Conservation (phyloP, 64 coral and sea anemone genomes). For the Stichodactyla mertensii region DNA sequence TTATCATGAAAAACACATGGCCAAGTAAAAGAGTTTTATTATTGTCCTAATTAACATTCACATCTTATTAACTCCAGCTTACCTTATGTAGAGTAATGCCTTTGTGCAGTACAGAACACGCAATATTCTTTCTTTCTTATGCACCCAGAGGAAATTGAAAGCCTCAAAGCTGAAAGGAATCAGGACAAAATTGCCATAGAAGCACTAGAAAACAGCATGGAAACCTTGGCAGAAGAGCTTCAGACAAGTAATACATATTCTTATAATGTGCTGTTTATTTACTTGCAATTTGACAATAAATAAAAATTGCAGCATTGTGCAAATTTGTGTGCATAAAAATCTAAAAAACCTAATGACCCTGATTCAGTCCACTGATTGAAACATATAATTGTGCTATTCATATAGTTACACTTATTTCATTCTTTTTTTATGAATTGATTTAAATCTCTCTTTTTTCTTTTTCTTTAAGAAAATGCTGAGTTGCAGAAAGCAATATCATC, state of each 20-base stretch:
- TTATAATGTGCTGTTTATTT: neutral
- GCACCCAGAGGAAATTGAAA: conserved; percentile 9
- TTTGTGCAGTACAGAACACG: neutral
- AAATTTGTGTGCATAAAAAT: no score
- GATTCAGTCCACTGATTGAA: no score
- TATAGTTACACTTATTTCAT: neutral
- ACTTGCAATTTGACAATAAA: no score
- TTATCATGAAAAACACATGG: no score
- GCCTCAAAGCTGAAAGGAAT: conserved; percentile 9
- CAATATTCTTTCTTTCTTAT: neutral
- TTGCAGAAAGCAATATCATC: neutral
- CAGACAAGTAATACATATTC: conserved; percentile 23
- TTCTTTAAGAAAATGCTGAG: neutral
- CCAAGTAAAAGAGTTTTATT: no score
- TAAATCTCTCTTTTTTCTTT: neutral
- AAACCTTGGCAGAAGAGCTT: conserved; percentile 23
- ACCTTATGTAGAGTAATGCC: no score
- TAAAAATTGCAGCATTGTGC: no score
- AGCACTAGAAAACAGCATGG: conserved; percentile 25
- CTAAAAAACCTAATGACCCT: no score
- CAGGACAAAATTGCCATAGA: conserved; percentile 34
- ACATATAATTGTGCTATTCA: no score
- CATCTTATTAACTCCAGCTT: no score
- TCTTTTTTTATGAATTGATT: neutral
- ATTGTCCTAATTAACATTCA: no score